Evolutionary conservation across 2,113 vertebrate genomes (phyloP).

Genomic region (Elephantulus edwardii): DNA sequence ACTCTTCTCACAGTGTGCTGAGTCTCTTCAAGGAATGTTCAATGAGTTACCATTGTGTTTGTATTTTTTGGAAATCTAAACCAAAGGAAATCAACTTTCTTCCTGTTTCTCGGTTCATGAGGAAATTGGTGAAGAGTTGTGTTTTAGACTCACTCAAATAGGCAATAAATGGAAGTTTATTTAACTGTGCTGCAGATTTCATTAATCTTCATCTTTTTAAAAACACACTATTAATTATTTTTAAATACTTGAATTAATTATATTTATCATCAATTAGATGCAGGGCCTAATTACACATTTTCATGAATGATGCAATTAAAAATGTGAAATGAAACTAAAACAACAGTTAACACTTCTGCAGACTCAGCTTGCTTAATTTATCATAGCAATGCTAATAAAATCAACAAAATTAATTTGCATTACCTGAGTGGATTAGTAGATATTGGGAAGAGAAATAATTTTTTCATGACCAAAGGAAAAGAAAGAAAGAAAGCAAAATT

Average conservation of each 20-base stretch:
- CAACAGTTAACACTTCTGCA: conserved; percentile 53
- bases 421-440: conserved; percentile 53
- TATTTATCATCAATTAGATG: conserved; percentile 61
- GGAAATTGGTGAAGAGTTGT: background rate
- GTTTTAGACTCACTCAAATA: conserved; percentile 37
- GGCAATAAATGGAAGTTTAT: conserved; percentile 44
- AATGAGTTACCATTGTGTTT: background rate
- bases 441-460: background rate
- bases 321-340: conserved; percentile 56
- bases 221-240: conserved; percentile 60
- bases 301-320: conserved; percentile 59
- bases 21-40: background rate
- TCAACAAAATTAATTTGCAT: conserved; percentile 59
- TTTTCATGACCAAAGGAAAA: conserved; percentile 19
- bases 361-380: conserved; percentile 66
- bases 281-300: conserved; percentile 55
- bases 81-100: background rate
- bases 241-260: conserved; percentile 70
- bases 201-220: conserved; percentile 52
- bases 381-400: conserved; percentile 70
- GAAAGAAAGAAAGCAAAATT: conserved; percentile 19
- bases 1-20: background rate
- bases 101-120: background rate
- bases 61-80: background rate
- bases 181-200: conserved; percentile 37